Conservation (phyloP, 1,140 invertebrate genomes). For the Galendromus occidentalis region DNA sequence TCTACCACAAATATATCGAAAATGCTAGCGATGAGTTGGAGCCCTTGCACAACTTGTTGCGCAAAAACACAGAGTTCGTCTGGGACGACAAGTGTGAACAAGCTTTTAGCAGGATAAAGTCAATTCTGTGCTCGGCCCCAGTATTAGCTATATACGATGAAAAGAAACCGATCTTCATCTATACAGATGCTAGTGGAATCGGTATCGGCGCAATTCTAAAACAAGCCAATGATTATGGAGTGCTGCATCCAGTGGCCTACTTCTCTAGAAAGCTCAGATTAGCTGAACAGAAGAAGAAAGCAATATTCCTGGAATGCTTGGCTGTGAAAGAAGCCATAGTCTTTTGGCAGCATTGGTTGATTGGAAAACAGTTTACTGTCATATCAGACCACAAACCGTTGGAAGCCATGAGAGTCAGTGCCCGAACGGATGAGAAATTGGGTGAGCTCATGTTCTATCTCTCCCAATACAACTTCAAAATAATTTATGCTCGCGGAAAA, state of each 20-base stretch:
- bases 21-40: no score
- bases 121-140: not conserved
- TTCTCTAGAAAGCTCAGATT: not conserved
- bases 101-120: conserved; percentile 13
- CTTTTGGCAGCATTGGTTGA: conserved; percentile 13
- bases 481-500: no score
- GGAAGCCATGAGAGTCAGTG: no score
- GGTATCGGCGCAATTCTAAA: conserved; percentile 11
- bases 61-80: not conserved
- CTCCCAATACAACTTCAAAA: no score
- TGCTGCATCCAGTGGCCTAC: not conserved
- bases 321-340: conserved; percentile 11
- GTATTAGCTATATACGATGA: conserved; percentile 12
- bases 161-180: not conserved
- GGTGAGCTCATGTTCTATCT: no score
- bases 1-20: no score
- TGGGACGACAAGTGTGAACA: not conserved
- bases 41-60: no score
- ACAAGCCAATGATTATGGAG: not conserved
- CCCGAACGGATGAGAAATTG: no score
- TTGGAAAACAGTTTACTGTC: conserved; percentile 10
- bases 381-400: conserved; percentile 9
- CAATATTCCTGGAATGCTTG: conserved; percentile 12
- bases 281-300: not conserved
- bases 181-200: conserved; percentile 11